Evolutionary conservation across 2,113 vertebrate genomes (phyloP).

Genomic region (Theropithecus gelada): DNA sequence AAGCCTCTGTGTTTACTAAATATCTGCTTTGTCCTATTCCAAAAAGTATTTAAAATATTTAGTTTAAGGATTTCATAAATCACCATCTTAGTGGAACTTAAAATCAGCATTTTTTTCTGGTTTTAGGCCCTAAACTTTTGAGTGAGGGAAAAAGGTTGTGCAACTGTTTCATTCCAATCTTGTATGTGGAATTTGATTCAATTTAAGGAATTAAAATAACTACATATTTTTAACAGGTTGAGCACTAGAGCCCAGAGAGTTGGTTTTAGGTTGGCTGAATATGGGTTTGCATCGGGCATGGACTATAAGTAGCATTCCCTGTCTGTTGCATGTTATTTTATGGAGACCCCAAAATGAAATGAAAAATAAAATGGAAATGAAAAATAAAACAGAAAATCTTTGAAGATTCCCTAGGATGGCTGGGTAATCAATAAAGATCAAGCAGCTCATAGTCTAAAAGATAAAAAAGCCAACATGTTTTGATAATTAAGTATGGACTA

Average conservation of each 20-base stretch:
- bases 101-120: not conserved
- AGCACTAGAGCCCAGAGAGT: not conserved
- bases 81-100: not conserved
- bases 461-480: not conserved
- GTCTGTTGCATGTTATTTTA: not conserved
- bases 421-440: not conserved
- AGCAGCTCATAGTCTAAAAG: not conserved
- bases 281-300: not conserved
- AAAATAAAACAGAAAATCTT: not conserved
- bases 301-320: not conserved
- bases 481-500: not conserved
- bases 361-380: not conserved
- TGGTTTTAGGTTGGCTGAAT: not conserved
- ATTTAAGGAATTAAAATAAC: constrained; percentile 14
- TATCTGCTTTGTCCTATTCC: not conserved
- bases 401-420: not conserved
- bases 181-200: not conserved
- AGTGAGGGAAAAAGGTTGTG: not conserved
- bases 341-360: not conserved
- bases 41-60: not conserved
- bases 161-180: not conserved
- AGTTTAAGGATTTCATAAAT: constrained; percentile 5
- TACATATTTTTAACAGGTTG: not conserved
- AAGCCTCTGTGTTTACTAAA: not conserved
- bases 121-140: not conserved